These are phyloP conservation scores for Drosophila tropicalis DNA, from an alignment of 1,140 invertebrate genomes.

Conservation along the genomic window DNA sequence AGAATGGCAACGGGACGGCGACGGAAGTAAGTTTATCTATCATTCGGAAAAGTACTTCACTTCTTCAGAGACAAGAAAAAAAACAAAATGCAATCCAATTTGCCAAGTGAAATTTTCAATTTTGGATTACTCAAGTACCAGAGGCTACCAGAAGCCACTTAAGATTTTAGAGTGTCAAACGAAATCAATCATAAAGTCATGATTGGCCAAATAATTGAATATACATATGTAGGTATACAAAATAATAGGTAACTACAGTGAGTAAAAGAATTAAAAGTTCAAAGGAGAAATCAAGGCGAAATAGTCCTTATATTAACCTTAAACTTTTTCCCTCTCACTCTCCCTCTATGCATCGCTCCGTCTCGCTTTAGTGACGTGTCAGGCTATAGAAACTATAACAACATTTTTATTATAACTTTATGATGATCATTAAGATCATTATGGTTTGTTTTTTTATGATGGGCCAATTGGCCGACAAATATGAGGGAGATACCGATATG, in stretches of 20 bases:
- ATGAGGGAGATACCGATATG: conserved; percentile 9
- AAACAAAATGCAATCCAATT: conserved; percentile 4
- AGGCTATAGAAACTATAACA: not conserved
- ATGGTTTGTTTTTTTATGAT: conserved; percentile 24
- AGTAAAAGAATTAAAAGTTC: not conserved
- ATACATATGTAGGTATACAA: not conserved
- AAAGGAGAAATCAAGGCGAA: not conserved
- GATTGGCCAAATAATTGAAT: not conserved
- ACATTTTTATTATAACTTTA: conserved; percentile 45
- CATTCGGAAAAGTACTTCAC: not conserved
- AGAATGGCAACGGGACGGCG: conserved; percentile 6
- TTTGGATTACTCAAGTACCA: conserved; percentile 6
- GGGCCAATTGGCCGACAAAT: conserved; percentile 60
- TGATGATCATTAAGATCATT: conserved; percentile 52
- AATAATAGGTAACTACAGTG: not conserved
- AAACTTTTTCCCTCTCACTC: not conserved
- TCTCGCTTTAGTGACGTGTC: not conserved
- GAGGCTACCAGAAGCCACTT: not conserved
- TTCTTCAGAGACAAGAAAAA: not conserved
- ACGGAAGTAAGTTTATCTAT: conserved; percentile 33
- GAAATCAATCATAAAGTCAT: conserved; percentile 1
- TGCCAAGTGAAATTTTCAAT: not conserved
- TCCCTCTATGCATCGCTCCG: not conserved
- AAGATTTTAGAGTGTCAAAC: not conserved
- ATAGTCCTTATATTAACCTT: not conserved